Evolutionary conservation across 2,888 invertebrate genomes (phyloP), one percentile per base, ranked within the genome.

Genomic region (Mycalesis mineus): DNA sequence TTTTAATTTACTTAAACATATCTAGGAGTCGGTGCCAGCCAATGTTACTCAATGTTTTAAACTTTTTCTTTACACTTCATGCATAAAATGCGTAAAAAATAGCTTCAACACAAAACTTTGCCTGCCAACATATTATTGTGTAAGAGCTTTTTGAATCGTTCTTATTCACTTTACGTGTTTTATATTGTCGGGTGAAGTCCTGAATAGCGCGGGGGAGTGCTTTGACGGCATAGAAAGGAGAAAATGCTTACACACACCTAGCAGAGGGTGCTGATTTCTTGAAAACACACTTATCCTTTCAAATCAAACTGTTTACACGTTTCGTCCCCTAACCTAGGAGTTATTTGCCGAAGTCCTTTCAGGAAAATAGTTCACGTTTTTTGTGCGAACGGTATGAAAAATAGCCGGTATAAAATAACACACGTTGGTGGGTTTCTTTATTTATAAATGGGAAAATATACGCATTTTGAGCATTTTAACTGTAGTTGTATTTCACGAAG

Each of bases 261-360:
- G 41, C 33, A 5, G 17, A 33, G 52, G 42, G 31, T 42, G 33
- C 52, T 39, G 52, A 52, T 52, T 52, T 41, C 52, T 52, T 52
- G 33, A 52, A 52, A 52, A 42, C 52, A 52, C 52, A 52, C 52
- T 52, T 52, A 52, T 52, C 52, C 52, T 52, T 52, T 52, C 52
- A 52, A 52, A 52, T 52, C 52, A 52, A 52, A 52, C 52, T 52
- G 33, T 52, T 52, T 42, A 52, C 52, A 52, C 52, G 52, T 52
- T 52, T 52, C 33, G 42, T 52, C 52, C 52, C 33, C 39, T 42
- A 52, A 42, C 52, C 52, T 42, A 33, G 41, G 42, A 39, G 33
- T 52, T 52, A 42, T 52, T 52, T 52, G 33, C 33, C 42, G n/a
- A 42, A 52, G 41, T 33, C 42, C 42, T 52, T 52, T 42, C 41